These are phyloP conservation scores for Scaptomyza polygonia DNA, from an alignment of 2,888 invertebrate species.

Conservation along the genomic window DNA sequence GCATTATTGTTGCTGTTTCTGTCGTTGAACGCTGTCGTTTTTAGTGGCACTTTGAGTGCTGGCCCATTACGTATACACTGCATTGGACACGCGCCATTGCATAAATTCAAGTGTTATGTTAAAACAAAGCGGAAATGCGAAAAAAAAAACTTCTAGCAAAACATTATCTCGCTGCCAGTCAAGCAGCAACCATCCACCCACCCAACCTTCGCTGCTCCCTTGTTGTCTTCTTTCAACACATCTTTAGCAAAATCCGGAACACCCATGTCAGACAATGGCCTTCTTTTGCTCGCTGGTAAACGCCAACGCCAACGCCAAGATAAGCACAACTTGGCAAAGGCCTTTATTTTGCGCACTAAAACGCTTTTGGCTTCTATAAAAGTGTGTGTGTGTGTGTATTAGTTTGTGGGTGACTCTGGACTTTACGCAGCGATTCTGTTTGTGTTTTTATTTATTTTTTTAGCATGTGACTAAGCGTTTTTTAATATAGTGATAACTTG, in stretches of 20 bases:
- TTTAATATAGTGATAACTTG: slow-evolving; percentile 80
- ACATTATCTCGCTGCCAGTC: slow-evolving; percentile 48
- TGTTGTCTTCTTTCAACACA: not conserved
- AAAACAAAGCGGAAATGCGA: slow-evolving; percentile 79
- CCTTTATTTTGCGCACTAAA: slow-evolving; percentile 60
- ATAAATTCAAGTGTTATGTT: slow-evolving; percentile 81
- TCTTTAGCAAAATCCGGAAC: slow-evolving; percentile 29
- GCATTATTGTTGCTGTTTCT: slow-evolving; percentile 35
- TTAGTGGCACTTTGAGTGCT: slow-evolving; percentile 72
- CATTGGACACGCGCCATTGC: slow-evolving; percentile 81
- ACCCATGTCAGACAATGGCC: slow-evolving; percentile 54
- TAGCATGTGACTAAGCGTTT: slow-evolving; percentile 71
- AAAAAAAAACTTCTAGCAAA: slow-evolving; percentile 56
- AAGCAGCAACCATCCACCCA: not conserved
- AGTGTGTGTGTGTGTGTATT: slow-evolving; percentile 13
- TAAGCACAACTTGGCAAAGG: slow-evolving; percentile 72
- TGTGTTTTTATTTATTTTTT: slow-evolving; percentile 19
- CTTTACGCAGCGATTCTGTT: slow-evolving; percentile 34
- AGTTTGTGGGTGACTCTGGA: slow-evolving; percentile 35
- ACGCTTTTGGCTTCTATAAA: slow-evolving; percentile 25
- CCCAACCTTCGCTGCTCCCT: not conserved
- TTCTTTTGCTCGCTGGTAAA: slow-evolving; percentile 46
- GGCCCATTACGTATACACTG: slow-evolving; percentile 74
- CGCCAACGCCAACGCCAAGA: slow-evolving; percentile 55
- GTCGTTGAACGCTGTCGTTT: slow-evolving; percentile 49